These are phyloP conservation scores for Echinometra lucunter DNA, from an alignment of 53 echinoderm and acorn worm genomes.

Conservation along the genomic window DNA sequence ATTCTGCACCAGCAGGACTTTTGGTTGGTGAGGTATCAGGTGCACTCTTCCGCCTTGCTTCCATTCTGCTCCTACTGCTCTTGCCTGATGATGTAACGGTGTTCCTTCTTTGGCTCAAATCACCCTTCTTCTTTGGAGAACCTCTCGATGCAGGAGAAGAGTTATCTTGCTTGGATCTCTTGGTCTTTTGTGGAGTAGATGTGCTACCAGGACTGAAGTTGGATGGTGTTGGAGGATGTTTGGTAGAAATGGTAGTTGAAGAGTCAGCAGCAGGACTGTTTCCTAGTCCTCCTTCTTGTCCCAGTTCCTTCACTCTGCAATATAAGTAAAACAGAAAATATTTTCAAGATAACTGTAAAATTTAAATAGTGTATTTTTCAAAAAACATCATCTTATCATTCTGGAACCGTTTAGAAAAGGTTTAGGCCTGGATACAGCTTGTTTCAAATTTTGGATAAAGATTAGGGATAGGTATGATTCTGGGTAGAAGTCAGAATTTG, in stretches of 20 bases:
- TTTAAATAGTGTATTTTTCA: too few relatives aligned
- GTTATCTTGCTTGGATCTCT: constrained; percentile 45
- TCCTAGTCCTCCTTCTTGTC: constrained; percentile 66
- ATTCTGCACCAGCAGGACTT: background rate
- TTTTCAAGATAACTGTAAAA: background rate
- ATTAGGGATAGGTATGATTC: too few relatives aligned
- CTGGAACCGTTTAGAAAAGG: too few relatives aligned
- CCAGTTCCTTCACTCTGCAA: constrained; percentile 88
- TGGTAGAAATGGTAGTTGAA: constrained; percentile 3
- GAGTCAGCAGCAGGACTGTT: constrained; percentile 41
- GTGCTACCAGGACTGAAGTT: constrained; percentile 86
- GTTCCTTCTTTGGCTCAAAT: constrained; percentile 11
- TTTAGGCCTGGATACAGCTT: too few relatives aligned
- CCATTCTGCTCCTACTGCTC: constrained; percentile 48
- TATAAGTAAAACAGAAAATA: background rate
- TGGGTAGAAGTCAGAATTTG: too few relatives aligned
- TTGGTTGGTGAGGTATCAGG: constrained; percentile 62
- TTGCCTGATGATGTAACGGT: constrained; percentile 13
- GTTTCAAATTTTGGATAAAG: too few relatives aligned
- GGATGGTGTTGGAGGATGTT: constrained; percentile 83
- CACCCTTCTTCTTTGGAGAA: constrained; percentile 53
- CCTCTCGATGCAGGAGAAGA: background rate
- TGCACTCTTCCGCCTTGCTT: constrained; percentile 58
- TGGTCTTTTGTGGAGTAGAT: constrained; percentile 88
- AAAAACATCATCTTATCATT: too few relatives aligned